Percentiles rank a stretch among this genome's conserved stretches.
These are phyloP conservation scores for Muntiacus reevesi DNA, from an alignment of 2,113 vertebrate genomes.

Conservation along the genomic window DNA sequence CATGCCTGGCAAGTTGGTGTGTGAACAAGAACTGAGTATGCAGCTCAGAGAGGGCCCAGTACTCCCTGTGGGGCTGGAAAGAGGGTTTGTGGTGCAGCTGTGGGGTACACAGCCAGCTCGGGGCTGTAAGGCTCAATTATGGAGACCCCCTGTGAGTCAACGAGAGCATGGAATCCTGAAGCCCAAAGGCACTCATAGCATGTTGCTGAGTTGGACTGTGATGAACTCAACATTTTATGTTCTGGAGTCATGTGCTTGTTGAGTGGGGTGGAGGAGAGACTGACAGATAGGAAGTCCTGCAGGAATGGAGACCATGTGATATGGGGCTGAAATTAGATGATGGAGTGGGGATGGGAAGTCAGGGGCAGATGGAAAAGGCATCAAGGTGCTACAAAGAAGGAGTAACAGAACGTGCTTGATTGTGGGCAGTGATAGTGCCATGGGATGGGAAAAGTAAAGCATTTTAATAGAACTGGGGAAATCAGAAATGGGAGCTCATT, in stretches of 20 bases:
- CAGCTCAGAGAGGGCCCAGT: background rate
- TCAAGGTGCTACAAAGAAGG: background rate
- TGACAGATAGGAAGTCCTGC: background rate
- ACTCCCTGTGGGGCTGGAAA: fast-evolving
- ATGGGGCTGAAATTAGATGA: background rate
- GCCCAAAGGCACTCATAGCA: background rate
- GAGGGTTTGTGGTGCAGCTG: background rate
- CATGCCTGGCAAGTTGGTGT: background rate
- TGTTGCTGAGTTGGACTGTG: background rate
- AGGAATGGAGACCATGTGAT: background rate
- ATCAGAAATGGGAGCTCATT: background rate
- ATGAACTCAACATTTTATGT: background rate
- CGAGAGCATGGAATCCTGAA: background rate
- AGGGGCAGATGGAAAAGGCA: background rate
- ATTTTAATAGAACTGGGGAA: background rate
- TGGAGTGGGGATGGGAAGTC: background rate
- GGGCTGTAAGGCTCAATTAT: fast-evolving
- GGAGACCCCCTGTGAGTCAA: background rate
- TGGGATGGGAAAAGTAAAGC: background rate
- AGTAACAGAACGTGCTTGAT: background rate
- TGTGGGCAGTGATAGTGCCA: background rate
- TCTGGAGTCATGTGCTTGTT: background rate
- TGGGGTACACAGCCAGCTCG: background rate
- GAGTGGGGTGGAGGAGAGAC: background rate
- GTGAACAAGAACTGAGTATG: background rate